Evolutionary conservation across 1,140 invertebrate genomes (phyloP).

Genomic region (Solenopsis invicta): DNA sequence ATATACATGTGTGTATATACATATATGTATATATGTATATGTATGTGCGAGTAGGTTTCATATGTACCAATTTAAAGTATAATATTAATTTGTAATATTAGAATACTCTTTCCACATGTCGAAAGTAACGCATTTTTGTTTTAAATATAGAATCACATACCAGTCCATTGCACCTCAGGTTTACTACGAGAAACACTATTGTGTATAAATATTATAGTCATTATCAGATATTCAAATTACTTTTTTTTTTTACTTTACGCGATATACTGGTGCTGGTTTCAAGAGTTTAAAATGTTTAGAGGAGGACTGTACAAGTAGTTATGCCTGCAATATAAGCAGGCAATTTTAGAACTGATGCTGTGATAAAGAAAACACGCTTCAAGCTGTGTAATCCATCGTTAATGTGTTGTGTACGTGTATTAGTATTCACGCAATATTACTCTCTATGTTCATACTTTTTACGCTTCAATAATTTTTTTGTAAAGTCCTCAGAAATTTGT

Average conservation of each 20-base stretch:
- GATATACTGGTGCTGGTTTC: conserved; percentile 33
- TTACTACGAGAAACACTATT: conserved; percentile 68
- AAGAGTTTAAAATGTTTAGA: conserved; percentile 41
- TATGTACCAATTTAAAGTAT: conserved; percentile 78
- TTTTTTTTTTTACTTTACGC: conserved; percentile 24
- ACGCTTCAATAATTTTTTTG: conserved; percentile 27
- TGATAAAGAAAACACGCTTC: conserved; percentile 17
- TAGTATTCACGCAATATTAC: conserved; percentile 1
- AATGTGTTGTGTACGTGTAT: not conserved
- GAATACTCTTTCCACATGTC: conserved; percentile 83
- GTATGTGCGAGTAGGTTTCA: conserved; percentile 68
- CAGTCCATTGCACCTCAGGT: conserved; percentile 81
- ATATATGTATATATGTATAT: not conserved
- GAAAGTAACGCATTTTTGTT: conserved; percentile 83
- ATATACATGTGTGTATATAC: conserved; percentile 68
- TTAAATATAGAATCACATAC: conserved; percentile 86
- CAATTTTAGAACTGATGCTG: conserved; percentile 19
- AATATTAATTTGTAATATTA: conserved; percentile 83
- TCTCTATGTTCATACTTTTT: conserved; percentile 21
- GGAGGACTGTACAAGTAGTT: conserved; percentile 46
- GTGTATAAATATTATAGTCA: conserved; percentile 78
- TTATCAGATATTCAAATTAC: conserved; percentile 65
- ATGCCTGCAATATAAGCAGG: conserved; percentile 14
- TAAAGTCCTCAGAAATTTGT: conserved; percentile 31
- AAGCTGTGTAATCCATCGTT: not conserved